Percentiles rank a stretch among this genome's conserved stretches.
phyloP scores from a whole-genome alignment of 2,113 vertebrate genomes.

The Anarhynchus alexandrinus region DNA sequence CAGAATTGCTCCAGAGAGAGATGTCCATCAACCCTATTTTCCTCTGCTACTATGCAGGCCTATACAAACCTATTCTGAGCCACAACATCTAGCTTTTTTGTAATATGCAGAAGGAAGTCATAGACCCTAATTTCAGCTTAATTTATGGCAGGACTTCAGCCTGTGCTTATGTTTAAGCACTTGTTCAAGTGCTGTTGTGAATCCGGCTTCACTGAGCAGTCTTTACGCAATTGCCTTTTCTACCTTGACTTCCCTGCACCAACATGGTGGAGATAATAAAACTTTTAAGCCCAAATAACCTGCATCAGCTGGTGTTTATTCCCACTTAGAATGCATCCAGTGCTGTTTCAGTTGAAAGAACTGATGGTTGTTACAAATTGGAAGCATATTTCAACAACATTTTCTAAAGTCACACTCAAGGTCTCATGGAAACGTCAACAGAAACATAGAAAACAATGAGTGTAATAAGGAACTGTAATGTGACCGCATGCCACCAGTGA shows the following conservation, averaged over 20 bases:
- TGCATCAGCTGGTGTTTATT: not conserved
- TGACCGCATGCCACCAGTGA: not conserved
- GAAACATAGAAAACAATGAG: not conserved
- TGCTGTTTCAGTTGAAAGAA: not conserved
- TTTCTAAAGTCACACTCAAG: not conserved
- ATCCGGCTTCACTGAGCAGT: not conserved
- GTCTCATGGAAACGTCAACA: not conserved
- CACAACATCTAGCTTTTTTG: not conserved
- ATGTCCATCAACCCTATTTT: not conserved
- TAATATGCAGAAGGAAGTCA: not conserved
- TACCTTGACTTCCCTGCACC: not conserved
- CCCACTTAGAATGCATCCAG: not conserved
- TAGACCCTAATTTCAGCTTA: not conserved
- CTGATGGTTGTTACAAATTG: not conserved
- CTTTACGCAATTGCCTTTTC: not conserved
- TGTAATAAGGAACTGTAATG: not conserved
- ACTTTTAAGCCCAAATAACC: not conserved
- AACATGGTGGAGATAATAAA: not conserved
- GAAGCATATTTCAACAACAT: not conserved
- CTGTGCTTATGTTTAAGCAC: not conserved
- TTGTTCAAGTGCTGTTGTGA: not conserved
- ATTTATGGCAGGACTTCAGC: not conserved
- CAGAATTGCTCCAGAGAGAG: not conserved
- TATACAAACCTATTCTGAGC: not conserved
- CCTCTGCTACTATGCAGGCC: not conserved